Percentiles rank a stretch among this genome's conserved stretches.
Conservation (phyloP, 2,888 invertebrate genomes). For the Limnephilus marmoratus region DNA sequence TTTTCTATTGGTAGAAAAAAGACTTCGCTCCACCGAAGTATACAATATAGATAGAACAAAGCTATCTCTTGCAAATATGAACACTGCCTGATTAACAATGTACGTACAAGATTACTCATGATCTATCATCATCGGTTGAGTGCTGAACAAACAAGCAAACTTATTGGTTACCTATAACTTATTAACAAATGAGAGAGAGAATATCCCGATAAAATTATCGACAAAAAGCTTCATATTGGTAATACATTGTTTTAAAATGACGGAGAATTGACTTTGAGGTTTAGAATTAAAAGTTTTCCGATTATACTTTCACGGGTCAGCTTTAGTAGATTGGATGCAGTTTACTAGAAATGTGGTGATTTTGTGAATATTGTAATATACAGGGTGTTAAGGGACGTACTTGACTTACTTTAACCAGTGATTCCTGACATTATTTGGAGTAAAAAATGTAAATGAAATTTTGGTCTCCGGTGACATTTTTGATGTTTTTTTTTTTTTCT, state of each 20-base stretch:
- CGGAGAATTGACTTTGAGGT: too few relatives aligned
- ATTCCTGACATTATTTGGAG: too few relatives aligned
- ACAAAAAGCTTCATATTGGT: neutral
- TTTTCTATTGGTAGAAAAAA: neutral
- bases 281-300: neutral
- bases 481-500: too few relatives aligned
- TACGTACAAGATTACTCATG: slow-evolving; percentile 17
- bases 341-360: too few relatives aligned
- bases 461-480: too few relatives aligned
- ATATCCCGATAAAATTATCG: neutral
- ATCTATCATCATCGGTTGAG: slow-evolving; percentile 28
- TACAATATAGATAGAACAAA: neutral
- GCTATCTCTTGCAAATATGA: neutral
- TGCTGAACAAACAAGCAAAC: slow-evolving; percentile 21
- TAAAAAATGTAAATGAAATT: too few relatives aligned
- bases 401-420: too few relatives aligned
- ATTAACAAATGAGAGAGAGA: slow-evolving; percentile 25
- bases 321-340: too few relatives aligned
- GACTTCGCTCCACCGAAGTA: neutral
- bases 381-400: too few relatives aligned
- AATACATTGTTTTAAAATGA: too few relatives aligned
- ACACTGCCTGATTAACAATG: slow-evolving; percentile 27
- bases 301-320: too few relatives aligned
- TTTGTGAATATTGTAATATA: too few relatives aligned
- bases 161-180: neutral